phyloP scores from a whole-genome alignment of 2,888 invertebrate species.

The Oxyteleia sp. region DNA sequence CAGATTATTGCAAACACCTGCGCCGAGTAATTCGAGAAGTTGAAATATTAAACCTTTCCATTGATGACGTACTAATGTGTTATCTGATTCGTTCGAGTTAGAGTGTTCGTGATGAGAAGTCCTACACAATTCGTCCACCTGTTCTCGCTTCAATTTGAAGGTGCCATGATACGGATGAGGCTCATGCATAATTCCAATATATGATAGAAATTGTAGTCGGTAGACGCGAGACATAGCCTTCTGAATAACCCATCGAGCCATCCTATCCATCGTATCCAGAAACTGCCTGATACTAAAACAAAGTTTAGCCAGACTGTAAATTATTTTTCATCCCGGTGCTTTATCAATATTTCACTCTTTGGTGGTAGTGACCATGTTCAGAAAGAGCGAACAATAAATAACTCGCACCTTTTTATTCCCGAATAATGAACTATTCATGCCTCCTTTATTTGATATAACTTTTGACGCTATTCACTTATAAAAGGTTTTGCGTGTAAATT shows the following conservation, averaged over 20 bases:
- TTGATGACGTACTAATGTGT: conserved; percentile 43
- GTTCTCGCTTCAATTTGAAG: conserved; percentile 66
- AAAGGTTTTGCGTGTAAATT: neutral
- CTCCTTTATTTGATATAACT: neutral
- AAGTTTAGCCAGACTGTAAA: conserved; percentile 55
- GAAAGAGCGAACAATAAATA: conserved; percentile 29
- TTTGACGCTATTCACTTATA: neutral
- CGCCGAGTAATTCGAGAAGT: conserved; percentile 29
- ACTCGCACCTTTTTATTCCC: conserved; percentile 8
- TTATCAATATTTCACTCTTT: conserved; percentile 52
- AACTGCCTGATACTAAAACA: conserved; percentile 61
- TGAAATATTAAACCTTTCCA: conserved; percentile 37
- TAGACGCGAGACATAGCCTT: conserved; percentile 60
- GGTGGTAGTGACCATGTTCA: conserved; percentile 4
- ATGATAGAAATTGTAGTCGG: conserved; percentile 81
- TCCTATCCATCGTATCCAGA: conserved; percentile 77
- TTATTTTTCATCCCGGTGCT: conserved; percentile 47
- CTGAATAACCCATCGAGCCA: conserved; percentile 80
- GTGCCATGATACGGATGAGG: conserved; percentile 74
- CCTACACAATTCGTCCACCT: conserved; percentile 51
- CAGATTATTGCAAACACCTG: no score
- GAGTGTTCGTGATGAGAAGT: conserved; percentile 40
- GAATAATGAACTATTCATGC: conserved; percentile 16
- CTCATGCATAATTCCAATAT: conserved; percentile 82
- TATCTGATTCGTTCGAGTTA: conserved; percentile 38